Percentiles rank a stretch among this genome's conserved stretches.
Conservation (phyloP, 2,888 invertebrate genomes). For the Hecatera dysodea region DNA sequence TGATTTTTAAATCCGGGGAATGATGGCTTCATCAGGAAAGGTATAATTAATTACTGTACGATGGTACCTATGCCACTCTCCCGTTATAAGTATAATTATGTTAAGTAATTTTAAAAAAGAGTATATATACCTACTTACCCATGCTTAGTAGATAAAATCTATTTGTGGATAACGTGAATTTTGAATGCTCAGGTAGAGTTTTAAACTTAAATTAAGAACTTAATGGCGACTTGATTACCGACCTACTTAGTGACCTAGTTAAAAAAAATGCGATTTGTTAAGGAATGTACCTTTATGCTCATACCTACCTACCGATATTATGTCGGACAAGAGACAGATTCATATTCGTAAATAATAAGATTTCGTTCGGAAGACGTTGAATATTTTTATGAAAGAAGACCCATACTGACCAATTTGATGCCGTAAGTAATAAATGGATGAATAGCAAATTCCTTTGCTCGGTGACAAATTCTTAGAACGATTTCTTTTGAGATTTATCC, state of each 20-base stretch:
- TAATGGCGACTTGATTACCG: not conserved
- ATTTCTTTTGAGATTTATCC: conserved; percentile 11
- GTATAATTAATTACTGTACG: too few relatives aligned
- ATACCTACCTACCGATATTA: not conserved
- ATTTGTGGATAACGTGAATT: too few relatives aligned
- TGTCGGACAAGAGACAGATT: not conserved
- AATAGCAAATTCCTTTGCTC: conserved; percentile 19
- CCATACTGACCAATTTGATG: not conserved
- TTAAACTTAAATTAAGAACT: not conserved
- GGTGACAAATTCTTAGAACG: conserved; percentile 15
- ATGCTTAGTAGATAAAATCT: too few relatives aligned
- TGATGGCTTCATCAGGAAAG: too few relatives aligned
- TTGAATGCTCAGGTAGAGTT: too few relatives aligned
- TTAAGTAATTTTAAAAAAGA: too few relatives aligned
- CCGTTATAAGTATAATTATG: too few relatives aligned
- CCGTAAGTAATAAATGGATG: conserved; percentile 11
- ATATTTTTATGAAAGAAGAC: conserved; percentile 11
- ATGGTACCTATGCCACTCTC: too few relatives aligned
- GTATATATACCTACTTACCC: too few relatives aligned
- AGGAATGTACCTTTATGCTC: not conserved
- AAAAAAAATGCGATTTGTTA: not conserved
- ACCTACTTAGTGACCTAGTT: not conserved
- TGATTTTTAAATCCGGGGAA: too few relatives aligned
- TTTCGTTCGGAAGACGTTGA: not conserved
- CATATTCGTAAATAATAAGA: conserved; percentile 5